These are phyloP conservation scores for Agelas oroides DNA, from an alignment of 37 sponge, comb jelly and placozoan species.

Conservation along the genomic window DNA sequence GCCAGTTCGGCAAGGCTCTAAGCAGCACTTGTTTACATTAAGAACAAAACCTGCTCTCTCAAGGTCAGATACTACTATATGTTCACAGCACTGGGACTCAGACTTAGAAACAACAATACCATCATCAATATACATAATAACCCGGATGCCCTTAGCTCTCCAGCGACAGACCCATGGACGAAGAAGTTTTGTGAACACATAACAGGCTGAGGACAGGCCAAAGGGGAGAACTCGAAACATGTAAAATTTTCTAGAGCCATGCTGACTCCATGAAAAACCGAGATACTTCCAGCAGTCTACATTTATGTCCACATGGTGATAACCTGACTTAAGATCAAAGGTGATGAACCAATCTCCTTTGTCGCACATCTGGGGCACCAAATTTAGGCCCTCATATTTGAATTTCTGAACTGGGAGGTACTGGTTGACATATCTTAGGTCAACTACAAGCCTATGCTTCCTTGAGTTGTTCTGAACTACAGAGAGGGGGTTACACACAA, in stretches of 20 bases:
- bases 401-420: neutral
- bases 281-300: constrained; percentile 2
- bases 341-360: neutral
- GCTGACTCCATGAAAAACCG: constrained; percentile 2
- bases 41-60: constrained; percentile 16
- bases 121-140: constrained; percentile 32
- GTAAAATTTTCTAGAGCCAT: neutral
- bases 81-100: neutral
- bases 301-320: constrained; percentile 26
- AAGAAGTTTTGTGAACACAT: constrained; percentile 18
- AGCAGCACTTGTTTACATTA: neutral
- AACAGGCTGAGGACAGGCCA: constrained; percentile 22
- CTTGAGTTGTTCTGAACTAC: neutral
- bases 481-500: neutral
- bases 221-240: constrained; percentile 17
- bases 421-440: neutral
- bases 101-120: neutral
- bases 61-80: neutral
- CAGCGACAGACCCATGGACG: constrained; percentile 12
- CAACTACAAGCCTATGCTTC: neutral
- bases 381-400: constrained; percentile 14
- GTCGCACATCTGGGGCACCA: neutral
- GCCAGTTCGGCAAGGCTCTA: neutral
- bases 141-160: neutral
- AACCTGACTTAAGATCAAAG: constrained; percentile 25